Base-by-base conservation (phyloP, 2,797 vertebrate genomes). In the Pseudotriccus pelzelni region DNA sequence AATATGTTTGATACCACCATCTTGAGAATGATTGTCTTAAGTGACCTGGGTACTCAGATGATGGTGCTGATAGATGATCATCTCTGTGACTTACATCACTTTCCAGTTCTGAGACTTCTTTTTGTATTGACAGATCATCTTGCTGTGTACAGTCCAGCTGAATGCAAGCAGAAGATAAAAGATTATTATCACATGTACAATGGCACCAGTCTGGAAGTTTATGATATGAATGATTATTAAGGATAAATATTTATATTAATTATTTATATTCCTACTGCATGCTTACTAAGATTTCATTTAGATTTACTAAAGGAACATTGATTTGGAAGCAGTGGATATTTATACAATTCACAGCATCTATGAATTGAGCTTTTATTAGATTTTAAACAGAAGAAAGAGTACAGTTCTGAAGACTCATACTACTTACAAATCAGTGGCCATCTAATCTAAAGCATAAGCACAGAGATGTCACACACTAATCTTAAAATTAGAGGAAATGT, bases 281-380 rank as follows among this genome's bases (percentile, higher is more conserved):
- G 27, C 34, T 69, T 87, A 37, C 60, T 63, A 69, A 91, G 80
- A 95, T 94, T 95, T 94, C 60, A 93, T 88, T 91, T 91, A 93
- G 84, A 81, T 94, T 94, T 93, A 43, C 50, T 74, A 47, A 84
- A 72, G 32, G 21, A 36, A 10, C 23, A 34, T 46, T 90, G 55
- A 67, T 85, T 93, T 76, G 21, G 68, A 92, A 85, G 34, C 56
- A 83, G 68, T 46, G 30, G 34, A 14, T 87, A 17, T 91, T 95
- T 83, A 46, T 64, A 68, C 12, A 37, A 27, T 73, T 80, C 49
- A 43, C 58, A 32, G 69, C 30, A 69, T 62, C 74, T 86, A 13
- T 36, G 52, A 83, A 34, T 49, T 77, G 32, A 91, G 25, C 37
- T 83, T 84, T 89, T 76, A 74, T 91, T 96, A 67, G 52, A 75